Conservation (phyloP, 2,888 invertebrate species). For the Trachelus troglodyta region DNA sequence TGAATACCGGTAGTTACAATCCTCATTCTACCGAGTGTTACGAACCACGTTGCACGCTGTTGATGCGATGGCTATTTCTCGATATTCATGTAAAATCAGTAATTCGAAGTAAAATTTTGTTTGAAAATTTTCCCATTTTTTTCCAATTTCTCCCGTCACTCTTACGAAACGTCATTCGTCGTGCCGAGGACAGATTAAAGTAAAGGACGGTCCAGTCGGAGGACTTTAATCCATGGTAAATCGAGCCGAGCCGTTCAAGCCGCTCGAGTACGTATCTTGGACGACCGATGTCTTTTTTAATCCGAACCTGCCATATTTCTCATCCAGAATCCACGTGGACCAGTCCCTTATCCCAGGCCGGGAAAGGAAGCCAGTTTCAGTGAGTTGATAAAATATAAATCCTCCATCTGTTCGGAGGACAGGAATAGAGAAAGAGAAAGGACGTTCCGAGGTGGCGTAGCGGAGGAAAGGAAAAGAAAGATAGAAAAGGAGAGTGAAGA, state of each 20-base stretch:
- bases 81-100: not conserved
- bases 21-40: not conserved
- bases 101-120: not conserved
- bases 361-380: not conserved
- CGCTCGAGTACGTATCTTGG: not conserved
- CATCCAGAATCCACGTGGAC: not conserved
- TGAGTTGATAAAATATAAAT: constrained; percentile 7
- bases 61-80: not conserved
- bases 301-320: not conserved
- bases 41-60: not conserved
- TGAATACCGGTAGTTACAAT: not conserved
- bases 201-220: not conserved
- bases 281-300: not conserved
- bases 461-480: not conserved
- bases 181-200: not conserved
- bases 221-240: not conserved
- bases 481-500: not conserved
- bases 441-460: not conserved
- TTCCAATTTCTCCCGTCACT: not conserved
- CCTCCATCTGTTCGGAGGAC: not conserved
- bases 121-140: constrained; percentile 10
- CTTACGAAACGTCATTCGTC: not conserved
- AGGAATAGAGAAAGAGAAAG: not conserved
- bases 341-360: not conserved
- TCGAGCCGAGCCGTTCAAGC: not conserved